These are phyloP conservation scores for Metalampra italica DNA, from an alignment of 2,888 invertebrate genomes.

Conservation along the genomic window DNA sequence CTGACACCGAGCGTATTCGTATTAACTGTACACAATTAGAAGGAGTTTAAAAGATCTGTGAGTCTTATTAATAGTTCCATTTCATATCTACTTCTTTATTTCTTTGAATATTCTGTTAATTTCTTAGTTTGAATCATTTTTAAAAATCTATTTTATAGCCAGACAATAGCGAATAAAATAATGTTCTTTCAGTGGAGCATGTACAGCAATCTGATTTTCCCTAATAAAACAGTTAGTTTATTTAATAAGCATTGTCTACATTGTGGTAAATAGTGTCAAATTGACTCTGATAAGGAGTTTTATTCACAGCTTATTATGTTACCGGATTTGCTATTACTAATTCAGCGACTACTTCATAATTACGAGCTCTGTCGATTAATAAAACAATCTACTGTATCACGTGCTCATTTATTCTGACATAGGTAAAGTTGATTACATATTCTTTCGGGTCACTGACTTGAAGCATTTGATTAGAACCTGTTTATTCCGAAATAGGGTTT, in stretches of 20 bases:
- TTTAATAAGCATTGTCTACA: too few species aligned
- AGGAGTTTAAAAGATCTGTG: slow-evolving; percentile 38
- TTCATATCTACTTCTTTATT: too few species aligned
- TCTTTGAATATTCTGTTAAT: too few species aligned
- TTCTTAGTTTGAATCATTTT: too few species aligned
- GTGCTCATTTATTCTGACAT: slow-evolving; percentile 41
- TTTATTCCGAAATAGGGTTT: slow-evolving; percentile 29
- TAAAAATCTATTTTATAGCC: too few species aligned
- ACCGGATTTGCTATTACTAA: neutral
- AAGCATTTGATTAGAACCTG: slow-evolving; percentile 39
- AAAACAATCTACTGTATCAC: slow-evolving; percentile 43
- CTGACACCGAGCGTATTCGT: slow-evolving; percentile 39
- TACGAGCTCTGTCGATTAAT: slow-evolving; percentile 26
- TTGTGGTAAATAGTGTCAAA: too few species aligned
- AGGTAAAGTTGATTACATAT: slow-evolving; percentile 49
- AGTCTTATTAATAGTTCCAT: slow-evolving; percentile 33
- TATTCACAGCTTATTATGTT: too few species aligned
- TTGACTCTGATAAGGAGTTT: too few species aligned
- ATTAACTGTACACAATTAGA: slow-evolving; percentile 41
- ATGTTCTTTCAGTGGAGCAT: too few species aligned
- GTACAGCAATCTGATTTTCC: too few species aligned
- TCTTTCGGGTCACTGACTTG: slow-evolving; percentile 33
- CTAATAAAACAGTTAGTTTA: too few species aligned
- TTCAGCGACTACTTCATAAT: slow-evolving; percentile 25
- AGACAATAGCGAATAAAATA: too few species aligned